These are phyloP conservation scores for Glyphotaelius pellucidus DNA, from an alignment of 2,888 invertebrate genomes.

Conservation along the genomic window DNA sequence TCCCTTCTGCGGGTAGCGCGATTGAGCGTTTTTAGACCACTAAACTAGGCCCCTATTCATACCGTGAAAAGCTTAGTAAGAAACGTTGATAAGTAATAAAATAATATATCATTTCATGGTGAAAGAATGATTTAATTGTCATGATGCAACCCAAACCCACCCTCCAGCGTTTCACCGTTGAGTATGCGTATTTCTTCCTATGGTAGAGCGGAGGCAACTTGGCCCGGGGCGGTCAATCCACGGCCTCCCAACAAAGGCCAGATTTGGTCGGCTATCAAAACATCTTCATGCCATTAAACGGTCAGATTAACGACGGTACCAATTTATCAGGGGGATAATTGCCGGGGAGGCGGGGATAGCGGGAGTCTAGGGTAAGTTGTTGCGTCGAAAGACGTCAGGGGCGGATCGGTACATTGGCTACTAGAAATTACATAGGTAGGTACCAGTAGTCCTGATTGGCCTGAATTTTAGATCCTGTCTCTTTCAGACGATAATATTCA, in stretches of 20 bases:
- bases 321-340: slow-evolving; percentile 44
- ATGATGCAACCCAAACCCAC: background rate
- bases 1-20: too few relatives aligned
- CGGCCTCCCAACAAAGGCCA: slow-evolving; percentile 9
- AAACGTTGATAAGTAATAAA: background rate
- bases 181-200: background rate
- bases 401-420: background rate
- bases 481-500: too few relatives aligned
- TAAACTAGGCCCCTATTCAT: background rate
- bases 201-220: background rate
- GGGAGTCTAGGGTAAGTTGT: slow-evolving; percentile 5
- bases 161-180: slow-evolving; percentile 7
- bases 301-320: slow-evolving; percentile 40
- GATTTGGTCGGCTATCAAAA: slow-evolving; percentile 48
- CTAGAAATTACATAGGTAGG: background rate
- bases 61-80: background rate
- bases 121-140: background rate
- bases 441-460: too few relatives aligned
- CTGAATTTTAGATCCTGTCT: too few relatives aligned
- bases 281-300: slow-evolving; percentile 40
- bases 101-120: background rate
- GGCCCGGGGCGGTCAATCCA: background rate
- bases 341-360: slow-evolving; percentile 4
- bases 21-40: too few relatives aligned
- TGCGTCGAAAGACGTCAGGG: background rate